These are phyloP conservation scores for Apoderus coryli DNA, from an alignment of 2,888 invertebrate species.

Conservation along the genomic window DNA sequence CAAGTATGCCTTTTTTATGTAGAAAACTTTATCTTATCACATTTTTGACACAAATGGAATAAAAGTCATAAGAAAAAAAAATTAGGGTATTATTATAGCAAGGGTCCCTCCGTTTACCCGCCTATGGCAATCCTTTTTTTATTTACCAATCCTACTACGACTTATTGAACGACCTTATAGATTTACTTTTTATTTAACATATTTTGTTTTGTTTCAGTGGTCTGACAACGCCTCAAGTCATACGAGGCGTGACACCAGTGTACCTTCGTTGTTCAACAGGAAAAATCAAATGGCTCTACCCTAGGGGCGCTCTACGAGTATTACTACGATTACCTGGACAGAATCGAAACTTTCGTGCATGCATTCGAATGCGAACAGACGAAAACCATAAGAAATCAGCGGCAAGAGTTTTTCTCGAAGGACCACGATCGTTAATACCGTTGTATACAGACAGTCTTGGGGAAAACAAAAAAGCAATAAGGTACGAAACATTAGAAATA, in stretches of 20 bases:
- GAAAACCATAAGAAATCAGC: slow-evolving; percentile 24
- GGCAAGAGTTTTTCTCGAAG: slow-evolving; percentile 50
- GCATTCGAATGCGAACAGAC: slow-evolving; percentile 42
- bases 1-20: too few species aligned
- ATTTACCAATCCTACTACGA: too few species aligned
- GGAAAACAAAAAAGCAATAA: slow-evolving; percentile 28
- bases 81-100: too few species aligned
- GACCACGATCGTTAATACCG: slow-evolving; percentile 42
- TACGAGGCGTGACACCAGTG: slow-evolving; percentile 56
- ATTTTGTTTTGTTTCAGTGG: slow-evolving; percentile 36
- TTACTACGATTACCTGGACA: slow-evolving; percentile 43
- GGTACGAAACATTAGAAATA: too few species aligned
- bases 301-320: slow-evolving; percentile 55
- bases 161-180: too few species aligned
- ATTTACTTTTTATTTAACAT: too few species aligned
- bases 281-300: slow-evolving; percentile 58
- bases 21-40: too few species aligned
- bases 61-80: too few species aligned
- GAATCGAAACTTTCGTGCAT: slow-evolving; percentile 52
- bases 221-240: slow-evolving; percentile 36
- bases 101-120: too few species aligned
- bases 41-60: too few species aligned
- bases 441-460: slow-evolving; percentile 43
- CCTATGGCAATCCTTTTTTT: too few species aligned
- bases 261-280: slow-evolving; percentile 64